phyloP scores from a whole-genome alignment of 2,113 vertebrate species.

The Coptodon bakossiorum region DNA sequence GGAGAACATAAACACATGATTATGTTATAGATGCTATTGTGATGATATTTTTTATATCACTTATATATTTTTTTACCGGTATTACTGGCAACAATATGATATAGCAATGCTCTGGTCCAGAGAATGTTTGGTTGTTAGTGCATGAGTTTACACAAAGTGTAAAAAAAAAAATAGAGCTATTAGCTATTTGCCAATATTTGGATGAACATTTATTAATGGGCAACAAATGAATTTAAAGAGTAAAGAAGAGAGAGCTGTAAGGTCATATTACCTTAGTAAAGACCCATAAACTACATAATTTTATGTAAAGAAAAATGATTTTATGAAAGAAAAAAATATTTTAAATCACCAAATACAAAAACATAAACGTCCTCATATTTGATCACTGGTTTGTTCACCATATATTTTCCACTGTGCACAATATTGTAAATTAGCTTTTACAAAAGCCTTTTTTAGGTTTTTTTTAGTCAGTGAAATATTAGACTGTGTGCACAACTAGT shows the following conservation, averaged over 20 bases:
- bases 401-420: neutral
- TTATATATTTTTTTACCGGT: neutral
- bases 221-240: neutral
- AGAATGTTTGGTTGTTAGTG: neutral
- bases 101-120: neutral
- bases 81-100: neutral
- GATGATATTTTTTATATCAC: neutral
- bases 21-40: neutral
- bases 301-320: too few relatives aligned
- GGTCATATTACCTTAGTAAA: neutral
- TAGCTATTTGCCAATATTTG: neutral
- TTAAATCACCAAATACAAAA: neutral
- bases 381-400: neutral
- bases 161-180: neutral
- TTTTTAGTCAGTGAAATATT: neutral
- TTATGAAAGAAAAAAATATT: neutral
- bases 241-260: neutral
- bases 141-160: neutral
- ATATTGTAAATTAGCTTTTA: neutral
- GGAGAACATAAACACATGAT: neutral
- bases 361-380: neutral
- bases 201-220: neutral
- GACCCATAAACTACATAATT: neutral
- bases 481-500: neutral
- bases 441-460: neutral